Evolutionary conservation across 2,888 invertebrate genomes (phyloP), one percentile per base, ranked within the genome.

Genomic region (Cataglyphis rosenhaueri): DNA sequence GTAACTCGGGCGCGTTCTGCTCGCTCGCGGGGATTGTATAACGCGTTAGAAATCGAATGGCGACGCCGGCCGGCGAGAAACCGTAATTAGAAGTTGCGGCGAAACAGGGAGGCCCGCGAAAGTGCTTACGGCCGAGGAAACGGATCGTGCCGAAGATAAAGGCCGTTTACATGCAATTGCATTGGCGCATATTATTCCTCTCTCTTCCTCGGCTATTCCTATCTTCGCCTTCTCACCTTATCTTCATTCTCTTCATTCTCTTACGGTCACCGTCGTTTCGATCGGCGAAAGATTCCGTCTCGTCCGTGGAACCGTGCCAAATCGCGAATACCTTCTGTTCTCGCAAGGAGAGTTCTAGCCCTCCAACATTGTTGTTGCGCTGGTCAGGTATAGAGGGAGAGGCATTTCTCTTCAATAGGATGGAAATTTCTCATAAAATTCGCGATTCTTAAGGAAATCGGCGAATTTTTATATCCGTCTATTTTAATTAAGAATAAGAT

Each of bases 121-220:
- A 93, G 93, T 93, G 92, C 92, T 92, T 91, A 88, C 88, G 85
- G 88, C 85, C 83, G 85, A 91, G 90, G 92, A 92, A 93, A 92
- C 88, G 90, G 92, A 93, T 93, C 91, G 92, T 88, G 91, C 84
- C 78, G 86, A 81, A 87, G 93, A 92, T 93, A 93, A 91, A 86
- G 85, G 82, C 88, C 89, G 91, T 93, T 93, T 93, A 91, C 92
- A 92, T 92, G 92, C 88, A 92, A 93, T 93, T 92, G 92, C 92
- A 88, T 89, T 88, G 86, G 86, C 78, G 86, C 81, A 88, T 88
- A 91, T 91, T 89, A 90, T 88, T 74, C 70, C 74, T 71, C 65
- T 9, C 61, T 71, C 70, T 71, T 55, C 9, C 61, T 65, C 82
- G 71, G 55, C 65, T 35, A 35, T 35, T 35, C 35, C 85, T 79